Conservation (phyloP, 2,797 vertebrate genomes). For the Pipistrellus nathusii region DNA sequence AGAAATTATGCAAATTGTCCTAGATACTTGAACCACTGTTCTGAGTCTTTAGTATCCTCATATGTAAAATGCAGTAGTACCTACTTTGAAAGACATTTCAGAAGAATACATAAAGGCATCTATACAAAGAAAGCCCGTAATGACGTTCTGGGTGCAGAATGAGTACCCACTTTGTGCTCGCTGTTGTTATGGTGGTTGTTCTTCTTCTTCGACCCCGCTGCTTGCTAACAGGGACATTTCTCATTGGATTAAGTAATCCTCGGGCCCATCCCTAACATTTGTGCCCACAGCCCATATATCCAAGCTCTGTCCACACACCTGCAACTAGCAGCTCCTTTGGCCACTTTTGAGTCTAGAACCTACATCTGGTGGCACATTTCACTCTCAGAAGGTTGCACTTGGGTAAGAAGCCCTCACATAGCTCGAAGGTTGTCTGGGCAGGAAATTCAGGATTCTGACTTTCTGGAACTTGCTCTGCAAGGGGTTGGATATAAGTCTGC, state of each 20-base stretch:
- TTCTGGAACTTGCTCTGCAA: background rate
- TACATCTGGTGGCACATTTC: background rate
- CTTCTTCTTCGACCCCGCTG: background rate
- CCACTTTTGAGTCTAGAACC: background rate
- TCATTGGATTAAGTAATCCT: background rate
- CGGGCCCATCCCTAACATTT: background rate
- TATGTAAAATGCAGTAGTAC: background rate
- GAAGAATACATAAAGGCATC: background rate
- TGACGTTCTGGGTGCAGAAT: background rate
- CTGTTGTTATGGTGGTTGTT: background rate
- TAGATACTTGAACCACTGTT: background rate
- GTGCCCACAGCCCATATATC: background rate
- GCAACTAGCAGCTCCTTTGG: background rate
- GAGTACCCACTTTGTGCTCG: fast-evolving
- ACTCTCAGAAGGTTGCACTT: background rate
- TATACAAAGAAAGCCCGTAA: background rate
- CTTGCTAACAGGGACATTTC: background rate
- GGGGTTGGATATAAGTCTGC: background rate
- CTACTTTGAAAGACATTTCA: background rate
- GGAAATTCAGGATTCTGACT: background rate
- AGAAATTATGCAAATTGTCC: background rate
- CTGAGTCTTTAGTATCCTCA: background rate
- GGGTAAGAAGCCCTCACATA: background rate
- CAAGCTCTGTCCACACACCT: fast-evolving
- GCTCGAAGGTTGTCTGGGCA: background rate